Base-by-base conservation (phyloP, 2,113 vertebrate genomes). In the Antechinus stuartii region DNA sequence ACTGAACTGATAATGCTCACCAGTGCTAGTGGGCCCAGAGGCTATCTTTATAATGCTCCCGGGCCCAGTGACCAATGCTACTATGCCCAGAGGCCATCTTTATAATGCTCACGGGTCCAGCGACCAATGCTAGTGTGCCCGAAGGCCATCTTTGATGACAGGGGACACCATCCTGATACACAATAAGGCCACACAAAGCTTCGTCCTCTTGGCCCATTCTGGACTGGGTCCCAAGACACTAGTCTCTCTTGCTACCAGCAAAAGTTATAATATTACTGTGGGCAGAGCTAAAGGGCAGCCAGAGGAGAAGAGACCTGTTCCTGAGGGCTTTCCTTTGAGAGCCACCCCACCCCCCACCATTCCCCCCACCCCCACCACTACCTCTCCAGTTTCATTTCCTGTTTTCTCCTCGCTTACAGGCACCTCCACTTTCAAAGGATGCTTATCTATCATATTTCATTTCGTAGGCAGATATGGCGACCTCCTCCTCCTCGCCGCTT, bases 341-440 rank as follows among this genome's bases (percentile, higher is more conserved):
- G 56, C 50, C 61, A 76, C 14, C 54, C 91, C 56, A 8, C 5
- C 56, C 56, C 25, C 23, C 56, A 27, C 56, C 56, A 25, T 68
- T 53, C 47, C 23, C 11, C 91, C 89, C 92, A 76, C 61, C 68
- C 35, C 76, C 56, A 54, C 23, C 9, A 68, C 89, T 22, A 84
- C 92, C 95, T 95, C 95, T 95, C 92, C 96, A 95, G 91, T 91
- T 95, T 92, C 96, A 97, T 96, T 98, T 89, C 98, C 98, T 99
- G 98, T 98, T 98, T 98, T 97, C 57, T 97, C 89, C 54, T 94
- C 96, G 92, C 98, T 97, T 97, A 98, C 97, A 98, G 94, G 98
- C 97, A 98, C 98, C 97, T 98, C 98, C 12, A 98, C 98, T 98
- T 98, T 98, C 95, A 94, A 91, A 98, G 98, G 46, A n/a, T 96